These are phyloP conservation scores for Peromyscus aztecus DNA, from an alignment of 2,797 vertebrate species.

Conservation along the genomic window DNA sequence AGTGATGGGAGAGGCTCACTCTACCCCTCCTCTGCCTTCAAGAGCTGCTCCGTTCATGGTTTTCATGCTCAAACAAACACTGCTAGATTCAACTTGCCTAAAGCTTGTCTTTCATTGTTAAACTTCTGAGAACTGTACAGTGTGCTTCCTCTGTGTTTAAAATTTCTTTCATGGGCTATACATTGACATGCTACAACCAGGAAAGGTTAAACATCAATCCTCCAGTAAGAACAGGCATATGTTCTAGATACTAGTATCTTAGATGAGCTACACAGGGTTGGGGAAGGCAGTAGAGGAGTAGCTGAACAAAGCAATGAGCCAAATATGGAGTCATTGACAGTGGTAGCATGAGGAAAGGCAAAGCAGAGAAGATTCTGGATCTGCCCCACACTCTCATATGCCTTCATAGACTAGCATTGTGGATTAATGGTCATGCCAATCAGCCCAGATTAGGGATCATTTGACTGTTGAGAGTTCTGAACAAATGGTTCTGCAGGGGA, in stretches of 20 bases:
- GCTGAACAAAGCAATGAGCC: neutral
- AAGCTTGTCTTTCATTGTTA: neutral
- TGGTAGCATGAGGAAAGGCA: neutral
- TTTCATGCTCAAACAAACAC: neutral
- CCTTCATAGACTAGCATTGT: too few species aligned
- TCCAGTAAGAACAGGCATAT: neutral
- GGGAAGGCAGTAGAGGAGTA: neutral
- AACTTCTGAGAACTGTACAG: neutral
- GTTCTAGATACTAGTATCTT: neutral
- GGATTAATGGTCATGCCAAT: neutral
- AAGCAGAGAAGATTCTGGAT: rapidly evolving
- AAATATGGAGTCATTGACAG: neutral
- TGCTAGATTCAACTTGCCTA: neutral
- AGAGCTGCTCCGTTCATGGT: neutral
- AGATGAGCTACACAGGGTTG: neutral
- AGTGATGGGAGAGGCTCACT: neutral
- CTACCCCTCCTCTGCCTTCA: neutral
- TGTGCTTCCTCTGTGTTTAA: neutral
- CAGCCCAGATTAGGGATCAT: too few species aligned
- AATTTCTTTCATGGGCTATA: neutral
- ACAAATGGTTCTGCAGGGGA: neutral
- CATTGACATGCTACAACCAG: neutral
- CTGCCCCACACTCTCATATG: neutral
- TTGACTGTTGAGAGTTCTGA: neutral
- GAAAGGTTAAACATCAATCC: neutral